These are phyloP conservation scores for Crypturellus tataupa DNA, from an alignment of 2,797 vertebrate species.

Conservation along the genomic window DNA sequence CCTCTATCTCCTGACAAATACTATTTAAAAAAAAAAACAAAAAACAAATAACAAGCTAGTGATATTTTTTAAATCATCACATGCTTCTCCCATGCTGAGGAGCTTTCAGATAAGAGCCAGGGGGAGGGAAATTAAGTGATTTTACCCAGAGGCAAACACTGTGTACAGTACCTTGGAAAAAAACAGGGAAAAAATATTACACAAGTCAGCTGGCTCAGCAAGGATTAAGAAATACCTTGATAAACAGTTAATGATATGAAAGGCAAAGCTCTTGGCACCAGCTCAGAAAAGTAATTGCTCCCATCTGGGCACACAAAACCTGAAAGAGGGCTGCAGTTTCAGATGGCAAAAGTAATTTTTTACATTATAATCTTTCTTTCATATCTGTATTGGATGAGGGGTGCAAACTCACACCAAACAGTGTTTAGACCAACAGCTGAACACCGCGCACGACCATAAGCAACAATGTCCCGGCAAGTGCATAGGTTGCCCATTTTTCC, in stretches of 20 bases:
- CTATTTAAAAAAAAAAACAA: fast-evolving
- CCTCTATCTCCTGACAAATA: neutral
- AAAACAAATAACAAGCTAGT: neutral
- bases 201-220: conserved; percentile 64
- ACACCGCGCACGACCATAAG: neutral
- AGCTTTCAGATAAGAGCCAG: conserved; percentile 26
- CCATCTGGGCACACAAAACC: conserved; percentile 57
- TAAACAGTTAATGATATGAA: conserved; percentile 74
- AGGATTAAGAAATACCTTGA: conserved; percentile 77
- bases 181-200: conserved; percentile 56
- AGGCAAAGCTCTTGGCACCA: conserved; percentile 64
- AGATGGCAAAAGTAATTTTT: conserved; percentile 40
- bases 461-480: neutral
- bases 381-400: neutral
- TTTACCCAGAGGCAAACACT: conserved; percentile 57
- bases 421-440: neutral
- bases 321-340: conserved; percentile 47
- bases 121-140: conserved; percentile 20
- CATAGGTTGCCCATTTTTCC: neutral
- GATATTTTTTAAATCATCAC: neutral
- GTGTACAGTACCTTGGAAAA: conserved; percentile 16
- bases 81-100: conserved; percentile 1
- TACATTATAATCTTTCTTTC: neutral
- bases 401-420: neutral
- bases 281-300: conserved; percentile 68